Base-by-base conservation (phyloP, 2,113 vertebrate species). In the Paradoxurus hermaphroditus region DNA sequence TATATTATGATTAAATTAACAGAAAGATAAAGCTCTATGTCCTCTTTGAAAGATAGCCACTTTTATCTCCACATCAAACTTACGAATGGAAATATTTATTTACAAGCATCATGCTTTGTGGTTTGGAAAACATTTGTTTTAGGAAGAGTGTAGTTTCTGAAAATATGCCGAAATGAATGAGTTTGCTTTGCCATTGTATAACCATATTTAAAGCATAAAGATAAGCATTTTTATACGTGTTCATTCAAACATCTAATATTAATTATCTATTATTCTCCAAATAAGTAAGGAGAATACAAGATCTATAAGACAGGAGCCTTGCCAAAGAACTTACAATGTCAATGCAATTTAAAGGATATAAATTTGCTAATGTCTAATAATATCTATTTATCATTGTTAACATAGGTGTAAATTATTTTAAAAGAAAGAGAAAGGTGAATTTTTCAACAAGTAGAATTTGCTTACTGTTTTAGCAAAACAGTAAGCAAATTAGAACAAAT, bases 401-500 rank as follows among this genome's bases (percentile, higher is more conserved):
- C 13, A 75, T 5, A 94, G 3, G 15, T 49, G 34, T 70, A 15
- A 36, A 41, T 65, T 73, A 81, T 90, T 95, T 59, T 92, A 70
- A 91, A 91, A 44, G 7, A 14, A 51, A 3, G 13, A 29, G 10
- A 11, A 56, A 89, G 18, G 16, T 90, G 49, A 90, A 70, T 94
- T 44, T 29, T 86, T 89, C 13, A 5, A 25, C 19, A 77, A 16
- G 36, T 49, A 70, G 19, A 67, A 92, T 51, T 85, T 90, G n/a
- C 15, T 86, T 88, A 56, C 51, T 36, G 25, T 44, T 51, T 94
- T 91, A 70, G 95, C 11, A 92, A 92, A 94, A 77, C 2, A 79
- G 53, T 34, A 53, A 53, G 39, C 51, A 95, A 97, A 85, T 75
- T 82, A 87, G 41, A 92, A 82, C 59, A 94, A 97, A 86, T 14